Conservation (phyloP, 2,888 invertebrate species). For the Argyra leucocephala region DNA sequence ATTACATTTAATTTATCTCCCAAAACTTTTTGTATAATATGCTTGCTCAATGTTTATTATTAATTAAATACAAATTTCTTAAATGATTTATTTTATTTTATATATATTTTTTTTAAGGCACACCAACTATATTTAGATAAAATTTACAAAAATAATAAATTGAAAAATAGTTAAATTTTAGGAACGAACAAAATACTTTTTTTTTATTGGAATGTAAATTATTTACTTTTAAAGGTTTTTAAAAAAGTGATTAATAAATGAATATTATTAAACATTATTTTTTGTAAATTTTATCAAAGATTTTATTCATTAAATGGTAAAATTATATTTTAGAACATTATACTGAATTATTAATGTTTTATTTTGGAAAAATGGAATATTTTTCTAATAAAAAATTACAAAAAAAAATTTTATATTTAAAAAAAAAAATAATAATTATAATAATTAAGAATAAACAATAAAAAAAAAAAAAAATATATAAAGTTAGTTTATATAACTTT, state of each 20-base stretch:
- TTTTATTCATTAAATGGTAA: too few species aligned
- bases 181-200: not conserved
- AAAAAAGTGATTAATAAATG: too few species aligned
- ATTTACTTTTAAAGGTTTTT: not conserved
- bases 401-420: too few species aligned
- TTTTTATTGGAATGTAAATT: not conserved
- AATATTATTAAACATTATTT: too few species aligned
- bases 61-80: not conserved
- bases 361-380: too few species aligned
- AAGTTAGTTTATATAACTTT: not conserved
- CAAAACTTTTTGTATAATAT: not conserved
- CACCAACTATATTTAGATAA: not conserved
- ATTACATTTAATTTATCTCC: not conserved
- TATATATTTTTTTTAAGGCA: not conserved
- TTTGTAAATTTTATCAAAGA: not conserved
- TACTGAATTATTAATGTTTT: too few species aligned
- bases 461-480: not conserved
- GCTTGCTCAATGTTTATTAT: too few species aligned
- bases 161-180: not conserved
- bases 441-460: not conserved
- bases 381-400: too few species aligned
- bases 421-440: too few species aligned
- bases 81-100: conserved; percentile 1
- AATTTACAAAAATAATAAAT: not conserved
- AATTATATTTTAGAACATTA: too few species aligned